Percentiles rank a stretch among this genome's conserved stretches.
Evolutionary conservation across 2,888 invertebrate species (phyloP).

Genomic region (Saturnia pavonia): DNA sequence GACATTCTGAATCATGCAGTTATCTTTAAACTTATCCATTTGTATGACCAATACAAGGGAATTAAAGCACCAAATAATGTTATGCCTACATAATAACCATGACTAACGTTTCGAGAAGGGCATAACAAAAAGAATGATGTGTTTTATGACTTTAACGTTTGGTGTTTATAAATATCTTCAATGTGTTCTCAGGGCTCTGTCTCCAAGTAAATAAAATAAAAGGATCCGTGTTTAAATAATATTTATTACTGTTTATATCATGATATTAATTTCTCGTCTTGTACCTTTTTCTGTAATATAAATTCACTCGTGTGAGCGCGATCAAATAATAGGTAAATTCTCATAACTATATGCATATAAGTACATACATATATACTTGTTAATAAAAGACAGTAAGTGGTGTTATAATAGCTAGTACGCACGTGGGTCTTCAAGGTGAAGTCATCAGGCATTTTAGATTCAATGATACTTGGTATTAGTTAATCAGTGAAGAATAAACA

Average conservation of each 20-base stretch:
- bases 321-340: background rate
- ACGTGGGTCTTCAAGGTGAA: conserved; percentile 55
- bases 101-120: conserved; percentile 21
- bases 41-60: background rate
- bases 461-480: conserved; percentile 42
- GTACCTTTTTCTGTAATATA: background rate
- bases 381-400: background rate
- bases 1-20: background rate
- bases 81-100: conserved; percentile 17
- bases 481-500: conserved; percentile 33
- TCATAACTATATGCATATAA: background rate
- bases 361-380: background rate
- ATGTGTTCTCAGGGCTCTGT: conserved; percentile 26
- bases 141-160: conserved; percentile 22
- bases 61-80: background rate
- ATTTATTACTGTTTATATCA: conserved; percentile 33
- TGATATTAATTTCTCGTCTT: conserved; percentile 29
- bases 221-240: conserved; percentile 28
- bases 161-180: conserved; percentile 29
- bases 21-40: conserved; percentile 12
- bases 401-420: conserved; percentile 35
- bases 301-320: background rate
- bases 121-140: conserved; percentile 22
- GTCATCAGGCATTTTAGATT: conserved; percentile 53
- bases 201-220: conserved; percentile 29